Evolutionary conservation across 1,140 invertebrate species (phyloP), one percentile per base, ranked within the genome.

Genomic region (Thaumetopoea pityocampa): DNA sequence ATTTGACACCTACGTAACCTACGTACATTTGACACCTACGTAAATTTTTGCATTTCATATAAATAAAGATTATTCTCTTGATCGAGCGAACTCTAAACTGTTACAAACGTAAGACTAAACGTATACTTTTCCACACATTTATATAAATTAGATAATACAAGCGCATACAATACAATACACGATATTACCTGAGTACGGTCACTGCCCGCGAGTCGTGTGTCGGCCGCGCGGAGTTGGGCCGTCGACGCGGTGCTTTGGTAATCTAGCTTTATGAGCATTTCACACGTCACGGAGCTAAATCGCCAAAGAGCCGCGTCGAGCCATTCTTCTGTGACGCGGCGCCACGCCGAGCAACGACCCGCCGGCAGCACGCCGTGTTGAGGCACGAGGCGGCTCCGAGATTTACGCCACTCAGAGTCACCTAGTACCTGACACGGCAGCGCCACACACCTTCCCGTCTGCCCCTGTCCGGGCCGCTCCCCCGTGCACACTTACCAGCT

Each of bases 261-360:
- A 94, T 94, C 91, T 93, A 94, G 93, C 93, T 94, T 92, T 94
- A 94, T 94, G 93, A 93, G 88, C 84, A 66, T 67, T 76, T 65
- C 64, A 77, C 80, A 86, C 88, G 89, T 95, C 94, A 96, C 93
- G 94, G 93, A 95, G 94, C 94, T 95, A 95, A 92, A 95, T 93
- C 93, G 94, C 94, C 94, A 96, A 96, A 96, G 94, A 88, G 86
- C 88, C 81, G 60, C 48, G 70, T 66, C 68, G 78, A 51, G 59
- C 63, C 22, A 23, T 14, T 33, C 38, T 11, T 19, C 19, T 27
- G 40, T 34, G 37, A 28, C 30, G 28, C 33, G 19, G 22, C 50
- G 18, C 2, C 7, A 5, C 6, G 8, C 8, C 19, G 24, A n/a
- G 17, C 16, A 17, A 35, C 36, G 41, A 17, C 32, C 36, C 18